A percentile compares a stretch with the other conserved stretches of the same genome.
Conservation (phyloP, 2,888 invertebrate genomes). For the Lepidochitona cinerea region DNA sequence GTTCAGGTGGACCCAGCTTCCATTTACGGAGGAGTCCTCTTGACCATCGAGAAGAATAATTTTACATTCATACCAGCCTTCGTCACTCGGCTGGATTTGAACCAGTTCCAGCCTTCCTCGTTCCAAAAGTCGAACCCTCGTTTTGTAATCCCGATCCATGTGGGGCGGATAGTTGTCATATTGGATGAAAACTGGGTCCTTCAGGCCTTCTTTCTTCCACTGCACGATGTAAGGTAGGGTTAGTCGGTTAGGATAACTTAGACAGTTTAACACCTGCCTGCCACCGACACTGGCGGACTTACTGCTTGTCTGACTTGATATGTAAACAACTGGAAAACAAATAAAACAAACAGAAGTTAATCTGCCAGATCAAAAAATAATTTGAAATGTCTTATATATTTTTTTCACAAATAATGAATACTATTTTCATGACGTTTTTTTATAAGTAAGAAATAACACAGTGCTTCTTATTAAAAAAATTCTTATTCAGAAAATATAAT, state of each 20-base stretch:
- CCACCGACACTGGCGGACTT: constrained; percentile 98
- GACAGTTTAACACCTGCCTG: constrained; percentile 97
- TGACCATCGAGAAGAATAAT: constrained; percentile 96
- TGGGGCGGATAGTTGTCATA: constrained; percentile 98
- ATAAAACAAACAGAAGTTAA: too few relatives aligned
- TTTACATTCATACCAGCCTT: constrained; percentile 96
- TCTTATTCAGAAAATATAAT: too few relatives aligned
- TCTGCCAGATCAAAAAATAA: too few relatives aligned
- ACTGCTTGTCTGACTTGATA: constrained; percentile 42
- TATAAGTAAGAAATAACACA: too few relatives aligned
- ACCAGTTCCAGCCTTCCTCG: constrained; percentile 96
- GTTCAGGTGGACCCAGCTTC: constrained; percentile 98
- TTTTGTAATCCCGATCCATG: constrained; percentile 80
- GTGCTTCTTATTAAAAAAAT: too few relatives aligned
- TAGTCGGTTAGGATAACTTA: constrained; percentile 95
- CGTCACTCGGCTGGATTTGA: constrained; percentile 92
- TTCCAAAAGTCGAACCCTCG: constrained; percentile 29
- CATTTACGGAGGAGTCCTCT: constrained; percentile 84
- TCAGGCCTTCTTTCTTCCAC: constrained; percentile 95
- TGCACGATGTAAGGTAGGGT: constrained; percentile 98
- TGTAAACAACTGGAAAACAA: constrained; percentile 4
- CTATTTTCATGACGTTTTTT: too few relatives aligned
- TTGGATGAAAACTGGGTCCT: constrained; percentile 96
- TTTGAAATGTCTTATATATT: too few relatives aligned
- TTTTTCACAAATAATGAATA: too few relatives aligned